Evolutionary conservation across 2,888 invertebrate genomes (phyloP), one percentile per base, ranked within the genome.

Genomic region (Leucania comma): DNA sequence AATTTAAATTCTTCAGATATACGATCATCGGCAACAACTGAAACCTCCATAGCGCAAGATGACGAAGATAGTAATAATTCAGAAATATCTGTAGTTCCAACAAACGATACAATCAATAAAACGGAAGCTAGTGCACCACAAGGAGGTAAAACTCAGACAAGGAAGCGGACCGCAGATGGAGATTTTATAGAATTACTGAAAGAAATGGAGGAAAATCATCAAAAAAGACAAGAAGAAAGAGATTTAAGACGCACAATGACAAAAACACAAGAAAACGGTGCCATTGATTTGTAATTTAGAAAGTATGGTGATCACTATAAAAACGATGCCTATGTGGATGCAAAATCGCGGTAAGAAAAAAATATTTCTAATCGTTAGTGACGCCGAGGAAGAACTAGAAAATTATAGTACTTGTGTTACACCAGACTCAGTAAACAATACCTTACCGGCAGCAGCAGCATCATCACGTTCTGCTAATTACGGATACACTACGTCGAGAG

Each of bases 351-450:
- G 66, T 63, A 74, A 70, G 66, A 66, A 66, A 70, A 74, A 74
- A 62, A 62, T 74, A 66, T 71, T 74, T 62, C 62, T 63, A 51
- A 65, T 69, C 56, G 69, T 73, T 59, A 69, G 69, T 69, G 73
- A 69, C 50, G 64, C 73, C 60, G 73, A 69, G 64, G 73, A 73
- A 68, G 69, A 73, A 65, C 60, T 69, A 46, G 73, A 73, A 64
- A 69, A 60, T 72, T 65, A 64, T 72, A 69, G 70, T 62, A 57
- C 59, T 60, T 64, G 68, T 73, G 73, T 64, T 65, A 73, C 64
- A 69, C 69, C 68, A 72, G 65, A 65, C 57, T 65, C 65, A 57
- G 57, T 65, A 54, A 65, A 65, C 64, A 70, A 56, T 62, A 68
- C 53, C 68, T 68, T 68, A 22, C 53, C 62, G 65, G 51, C 62